Evolutionary conservation across 2,113 vertebrate species (phyloP).

Genomic region (Coracopsis vasa): DNA sequence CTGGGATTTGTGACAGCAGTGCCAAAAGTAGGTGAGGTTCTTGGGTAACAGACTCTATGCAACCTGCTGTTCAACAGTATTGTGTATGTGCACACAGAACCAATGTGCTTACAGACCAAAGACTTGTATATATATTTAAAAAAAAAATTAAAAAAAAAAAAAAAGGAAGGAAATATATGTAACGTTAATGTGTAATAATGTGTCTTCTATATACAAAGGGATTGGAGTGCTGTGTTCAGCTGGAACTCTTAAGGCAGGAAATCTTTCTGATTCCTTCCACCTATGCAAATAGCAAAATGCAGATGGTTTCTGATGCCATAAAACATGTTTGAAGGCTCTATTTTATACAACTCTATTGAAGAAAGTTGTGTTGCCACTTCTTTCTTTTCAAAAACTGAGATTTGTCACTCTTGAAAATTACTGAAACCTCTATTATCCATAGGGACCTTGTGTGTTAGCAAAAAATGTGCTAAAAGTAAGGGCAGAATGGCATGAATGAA

Average conservation of each 20-base stretch:
- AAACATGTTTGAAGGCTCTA: background rate
- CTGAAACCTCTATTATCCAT: background rate
- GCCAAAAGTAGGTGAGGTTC: background rate
- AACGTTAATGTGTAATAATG: background rate
- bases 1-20: background rate
- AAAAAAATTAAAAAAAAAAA: background rate
- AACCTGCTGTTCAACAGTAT: conserved; percentile 37
- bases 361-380: conserved; percentile 10
- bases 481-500: background rate
- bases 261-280: conserved; percentile 20
- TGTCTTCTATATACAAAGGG: background rate
- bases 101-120: conserved; percentile 60
- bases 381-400: background rate
- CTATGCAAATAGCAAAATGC: conserved; percentile 45
- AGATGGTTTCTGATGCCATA: background rate
- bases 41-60: conserved; percentile 7
- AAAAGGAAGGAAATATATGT: background rate
- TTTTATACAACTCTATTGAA: background rate
- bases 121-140: background rate
- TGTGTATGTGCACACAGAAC: conserved; percentile 1
- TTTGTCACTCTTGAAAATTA: conserved; percentile 1
- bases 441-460: background rate
- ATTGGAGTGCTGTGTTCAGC: background rate
- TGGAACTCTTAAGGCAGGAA: background rate
- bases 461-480: background rate